These are phyloP conservation scores for Microvelia longipes DNA, from an alignment of 1,140 invertebrate species.

Conservation along the genomic window DNA sequence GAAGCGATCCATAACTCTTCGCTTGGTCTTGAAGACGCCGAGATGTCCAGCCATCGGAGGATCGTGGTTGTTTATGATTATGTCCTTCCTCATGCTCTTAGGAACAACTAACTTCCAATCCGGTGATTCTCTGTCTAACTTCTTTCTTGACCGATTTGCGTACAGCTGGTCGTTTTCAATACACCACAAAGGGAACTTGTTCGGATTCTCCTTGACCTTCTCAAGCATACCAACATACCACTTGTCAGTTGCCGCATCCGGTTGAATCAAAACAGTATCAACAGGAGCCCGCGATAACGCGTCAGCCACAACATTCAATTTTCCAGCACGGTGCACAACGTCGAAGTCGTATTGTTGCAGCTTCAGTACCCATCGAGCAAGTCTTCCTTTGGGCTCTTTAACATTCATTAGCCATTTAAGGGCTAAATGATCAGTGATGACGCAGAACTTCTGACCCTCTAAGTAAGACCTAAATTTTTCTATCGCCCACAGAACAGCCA, in stretches of 20 bases:
- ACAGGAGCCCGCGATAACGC: constrained; percentile 3
- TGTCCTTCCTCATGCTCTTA: constrained; percentile 10
- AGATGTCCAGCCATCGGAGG: constrained; percentile 26
- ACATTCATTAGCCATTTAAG: constrained; percentile 32
- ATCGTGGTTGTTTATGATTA: constrained; percentile 20
- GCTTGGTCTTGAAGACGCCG: constrained; percentile 27
- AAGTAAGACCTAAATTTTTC: constrained; percentile 26
- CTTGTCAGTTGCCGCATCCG: neutral
- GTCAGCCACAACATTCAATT: constrained; percentile 11
- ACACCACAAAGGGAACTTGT: neutral
- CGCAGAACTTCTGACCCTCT: constrained; percentile 26
- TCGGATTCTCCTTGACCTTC: neutral
- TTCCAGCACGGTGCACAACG: constrained; percentile 18
- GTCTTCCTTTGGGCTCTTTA: constrained; percentile 28
- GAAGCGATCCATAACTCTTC: constrained; percentile 15
- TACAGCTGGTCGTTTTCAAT: neutral
- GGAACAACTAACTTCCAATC: constrained; percentile 26
- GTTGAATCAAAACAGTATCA: neutral
- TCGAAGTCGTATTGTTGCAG: constrained; percentile 25
- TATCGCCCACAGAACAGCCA: constrained; percentile 29
- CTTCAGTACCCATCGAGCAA: constrained; percentile 26
- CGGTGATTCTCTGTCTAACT: neutral
- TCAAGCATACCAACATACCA: neutral
- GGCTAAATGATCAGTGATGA: constrained; percentile 32
- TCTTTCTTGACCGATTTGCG: neutral